A percentile compares a stretch with the other conserved stretches of the same genome.
These are phyloP conservation scores for Mohoua ochrocephala DNA, from an alignment of 2,113 vertebrate species.

Conservation along the genomic window DNA sequence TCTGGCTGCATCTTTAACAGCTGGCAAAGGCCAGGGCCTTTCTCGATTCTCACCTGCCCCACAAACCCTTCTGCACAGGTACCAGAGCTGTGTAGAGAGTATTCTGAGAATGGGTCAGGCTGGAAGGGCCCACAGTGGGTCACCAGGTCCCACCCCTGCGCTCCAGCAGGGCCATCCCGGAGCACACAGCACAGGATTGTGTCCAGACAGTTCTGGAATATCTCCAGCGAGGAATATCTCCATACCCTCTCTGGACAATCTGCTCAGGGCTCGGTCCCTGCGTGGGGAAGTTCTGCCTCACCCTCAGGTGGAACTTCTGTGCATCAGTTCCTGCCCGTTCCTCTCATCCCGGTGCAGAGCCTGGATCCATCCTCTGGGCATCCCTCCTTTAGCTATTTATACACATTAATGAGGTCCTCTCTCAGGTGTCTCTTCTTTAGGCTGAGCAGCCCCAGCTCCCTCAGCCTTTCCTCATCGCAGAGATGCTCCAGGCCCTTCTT, in stretches of 20 bases:
- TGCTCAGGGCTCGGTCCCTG: not conserved
- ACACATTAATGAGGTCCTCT: not conserved
- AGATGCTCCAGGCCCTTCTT: not conserved
- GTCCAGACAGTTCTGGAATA: not conserved
- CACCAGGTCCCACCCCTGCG: not conserved
- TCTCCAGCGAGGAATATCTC: not conserved
- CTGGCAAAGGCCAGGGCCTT: not conserved
- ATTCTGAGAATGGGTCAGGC: not conserved
- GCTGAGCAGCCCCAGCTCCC: not conserved
- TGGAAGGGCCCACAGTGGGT: not conserved
- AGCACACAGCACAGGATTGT: rapidly evolving
- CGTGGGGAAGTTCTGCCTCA: not conserved
- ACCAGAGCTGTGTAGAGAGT: not conserved
- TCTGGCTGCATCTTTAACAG: not conserved
- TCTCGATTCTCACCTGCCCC: rapidly evolving
- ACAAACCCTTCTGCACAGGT: not conserved
- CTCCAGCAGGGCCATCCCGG: not conserved
- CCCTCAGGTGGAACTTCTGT: not conserved
- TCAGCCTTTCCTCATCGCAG: not conserved
- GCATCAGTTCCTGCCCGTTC: not conserved
- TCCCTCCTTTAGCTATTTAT: not conserved
- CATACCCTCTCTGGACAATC: not conserved
- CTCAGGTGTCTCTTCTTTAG: not conserved
- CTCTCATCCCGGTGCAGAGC: not conserved
- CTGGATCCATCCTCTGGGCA: not conserved